A percentile compares a stretch with the other conserved stretches of the same genome.
phyloP scores from a whole-genome alignment of 2,113 vertebrate genomes.

The Laticauda laticaudata region DNA sequence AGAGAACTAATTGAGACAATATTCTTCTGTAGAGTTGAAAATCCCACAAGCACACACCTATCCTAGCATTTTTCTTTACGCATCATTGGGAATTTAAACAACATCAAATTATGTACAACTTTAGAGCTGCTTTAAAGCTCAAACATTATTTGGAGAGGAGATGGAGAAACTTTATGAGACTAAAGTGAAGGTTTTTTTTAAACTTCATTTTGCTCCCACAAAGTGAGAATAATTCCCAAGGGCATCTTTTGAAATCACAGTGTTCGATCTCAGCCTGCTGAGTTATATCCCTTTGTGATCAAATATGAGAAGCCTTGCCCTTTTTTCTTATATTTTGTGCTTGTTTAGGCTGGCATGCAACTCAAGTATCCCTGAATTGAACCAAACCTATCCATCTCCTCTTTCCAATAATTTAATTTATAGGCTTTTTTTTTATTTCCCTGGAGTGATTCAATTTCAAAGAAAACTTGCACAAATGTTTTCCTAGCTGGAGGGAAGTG shows the following conservation, averaged over 20 bases:
- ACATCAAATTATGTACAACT: background rate
- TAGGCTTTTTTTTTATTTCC: conserved; percentile 7
- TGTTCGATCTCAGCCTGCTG: background rate
- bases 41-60: background rate
- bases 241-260: conserved; percentile 3
- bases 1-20: background rate
- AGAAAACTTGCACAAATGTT: conserved; percentile 31
- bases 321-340: conserved; percentile 16
- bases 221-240: conserved; percentile 8
- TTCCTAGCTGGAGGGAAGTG: conserved; percentile 5
- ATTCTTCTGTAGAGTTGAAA: background rate
- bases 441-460: conserved; percentile 24
- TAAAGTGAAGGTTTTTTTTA: background rate
- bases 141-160: background rate
- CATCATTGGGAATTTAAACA: background rate
- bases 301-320: conserved; percentile 2
- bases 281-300: conserved; percentile 15
- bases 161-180: conserved; percentile 3
- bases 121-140: background rate
- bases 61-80: background rate
- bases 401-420: conserved; percentile 12
- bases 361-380: conserved; percentile 11
- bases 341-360: conserved; percentile 22
- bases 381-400: conserved; percentile 11
- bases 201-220: background rate